Base-by-base conservation (phyloP, 1,140 invertebrate genomes). In the Diorhabda elongata region DNA sequence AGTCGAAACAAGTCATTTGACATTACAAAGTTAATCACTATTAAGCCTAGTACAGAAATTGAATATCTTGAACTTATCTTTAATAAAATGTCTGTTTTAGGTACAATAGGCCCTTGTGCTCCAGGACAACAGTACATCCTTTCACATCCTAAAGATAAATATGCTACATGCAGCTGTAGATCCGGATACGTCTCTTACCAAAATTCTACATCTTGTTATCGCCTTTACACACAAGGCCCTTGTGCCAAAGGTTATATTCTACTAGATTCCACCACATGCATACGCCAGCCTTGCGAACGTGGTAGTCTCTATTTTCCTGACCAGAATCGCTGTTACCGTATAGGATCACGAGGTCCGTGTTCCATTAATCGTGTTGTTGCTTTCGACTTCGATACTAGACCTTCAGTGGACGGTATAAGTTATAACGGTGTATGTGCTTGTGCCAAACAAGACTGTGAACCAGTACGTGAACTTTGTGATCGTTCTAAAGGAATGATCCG, bases 361-460 rank as follows among this genome's bases (percentile, higher is more conserved):
- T 82, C 85, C 0, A 76, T 79, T 5, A 88, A 89, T 2, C 87
- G 91, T 74, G 84, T 92, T 4, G 88, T 94, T 2, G 85, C 91
- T 0, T 93, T 91, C 75, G 91, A 93, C 81, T 90, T 92, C 72
- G 88, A 87, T 2, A 87, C 89, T 0, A 80, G 90, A 9, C 90
- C 90, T 0, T 91, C 90, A 0, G 72, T 92, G 0, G 90, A 93
- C 72, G 92, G 91, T 0, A 85, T 93, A 26, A 90, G 91, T n/a
- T 92, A 92, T 75, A 91, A 91, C 66, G 92, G 91, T 0, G 85
- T 91, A 3, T 94, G 92, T 71, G 89, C 87, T 3, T 93, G 91
- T 73, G 85, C 79, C 43, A 82, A 81, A 69, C 73, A 75, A 42
- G 70, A 75, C 59, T 79, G 76, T 64, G 71, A 9, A 71, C 62